Percentiles rank a stretch among this genome's conserved stretches.
Evolutionary conservation across 2,888 invertebrate species (phyloP).

Genomic region (Cephus pulcher): DNA sequence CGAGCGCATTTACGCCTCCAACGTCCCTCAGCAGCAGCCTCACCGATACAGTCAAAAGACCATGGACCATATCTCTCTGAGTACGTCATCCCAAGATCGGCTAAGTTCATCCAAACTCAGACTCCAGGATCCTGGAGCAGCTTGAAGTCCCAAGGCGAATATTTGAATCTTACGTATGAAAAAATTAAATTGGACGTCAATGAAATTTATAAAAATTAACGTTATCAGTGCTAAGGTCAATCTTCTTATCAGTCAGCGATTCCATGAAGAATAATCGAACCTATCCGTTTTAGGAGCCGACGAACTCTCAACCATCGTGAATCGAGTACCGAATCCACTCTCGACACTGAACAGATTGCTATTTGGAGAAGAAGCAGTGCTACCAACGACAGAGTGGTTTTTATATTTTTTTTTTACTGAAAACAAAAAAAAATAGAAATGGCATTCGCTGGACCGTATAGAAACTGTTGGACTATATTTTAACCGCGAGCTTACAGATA

Average conservation of each 20-base stretch:
- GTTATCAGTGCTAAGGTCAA: not conserved
- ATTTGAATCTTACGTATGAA: not conserved
- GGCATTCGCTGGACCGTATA: not conserved
- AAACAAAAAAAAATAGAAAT: not conserved
- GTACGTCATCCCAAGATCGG: not conserved
- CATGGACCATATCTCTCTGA: not conserved
- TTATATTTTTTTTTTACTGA: not conserved
- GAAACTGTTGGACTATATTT: not conserved
- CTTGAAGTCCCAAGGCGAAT: not conserved
- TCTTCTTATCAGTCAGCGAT: slow-evolving; percentile 23
- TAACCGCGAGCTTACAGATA: not conserved
- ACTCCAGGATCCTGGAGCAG: not conserved
- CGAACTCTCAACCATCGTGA: not conserved
- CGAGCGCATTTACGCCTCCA: not conserved
- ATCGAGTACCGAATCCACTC: not conserved
- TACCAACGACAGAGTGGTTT: not conserved
- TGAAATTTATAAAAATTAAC: not conserved
- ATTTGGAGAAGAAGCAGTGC: slow-evolving; percentile 1
- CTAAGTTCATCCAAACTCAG: not conserved
- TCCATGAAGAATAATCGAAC: slow-evolving; percentile 24
- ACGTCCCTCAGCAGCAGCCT: not conserved
- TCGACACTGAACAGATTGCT: not conserved
- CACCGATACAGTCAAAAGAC: not conserved
- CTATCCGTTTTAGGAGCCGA: slow-evolving; percentile 15
- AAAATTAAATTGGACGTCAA: not conserved